Evolutionary conservation across 2,797 vertebrate species (phyloP).

Genomic region (Paratrypauchen microcephalus): DNA sequence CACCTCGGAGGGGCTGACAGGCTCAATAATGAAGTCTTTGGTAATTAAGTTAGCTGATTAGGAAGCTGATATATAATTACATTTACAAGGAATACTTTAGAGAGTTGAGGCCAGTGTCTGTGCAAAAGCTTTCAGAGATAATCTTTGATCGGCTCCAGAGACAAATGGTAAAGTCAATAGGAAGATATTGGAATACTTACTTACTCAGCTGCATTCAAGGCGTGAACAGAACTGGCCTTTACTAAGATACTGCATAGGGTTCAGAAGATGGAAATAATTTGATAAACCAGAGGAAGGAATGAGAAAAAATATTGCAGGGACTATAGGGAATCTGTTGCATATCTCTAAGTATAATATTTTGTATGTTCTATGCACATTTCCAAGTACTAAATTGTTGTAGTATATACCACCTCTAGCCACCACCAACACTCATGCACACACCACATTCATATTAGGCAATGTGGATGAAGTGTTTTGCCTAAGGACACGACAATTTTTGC

Average conservation of each 20-base stretch:
- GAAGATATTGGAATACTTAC: not conserved
- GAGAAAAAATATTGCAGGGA: not conserved
- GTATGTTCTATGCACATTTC: no score
- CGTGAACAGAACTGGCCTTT: not conserved
- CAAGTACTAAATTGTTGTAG: no score
- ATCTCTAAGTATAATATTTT: not conserved
- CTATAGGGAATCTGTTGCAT: not conserved
- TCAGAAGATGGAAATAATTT: not conserved
- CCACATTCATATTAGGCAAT: no score
- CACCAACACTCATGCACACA: no score
- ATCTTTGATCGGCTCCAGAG: constrained; percentile 2
- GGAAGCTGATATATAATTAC: constrained; percentile 60
- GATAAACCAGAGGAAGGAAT: not conserved
- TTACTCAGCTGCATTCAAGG: not conserved
- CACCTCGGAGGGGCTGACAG: constrained; percentile 50
- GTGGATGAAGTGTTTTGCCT: no score
- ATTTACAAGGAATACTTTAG: constrained; percentile 39
- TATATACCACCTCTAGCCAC: no score
- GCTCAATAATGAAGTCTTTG: constrained; percentile 59
- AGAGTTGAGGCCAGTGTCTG: constrained; percentile 35
- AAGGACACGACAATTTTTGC: no score
- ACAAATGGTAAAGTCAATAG: constrained; percentile 5
- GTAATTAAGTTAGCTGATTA: constrained; percentile 67
- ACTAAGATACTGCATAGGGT: not conserved
- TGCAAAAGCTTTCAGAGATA: constrained; percentile 14